phyloP scores from a whole-genome alignment of 2,113 vertebrate species.

The Scytalopus superciliaris region DNA sequence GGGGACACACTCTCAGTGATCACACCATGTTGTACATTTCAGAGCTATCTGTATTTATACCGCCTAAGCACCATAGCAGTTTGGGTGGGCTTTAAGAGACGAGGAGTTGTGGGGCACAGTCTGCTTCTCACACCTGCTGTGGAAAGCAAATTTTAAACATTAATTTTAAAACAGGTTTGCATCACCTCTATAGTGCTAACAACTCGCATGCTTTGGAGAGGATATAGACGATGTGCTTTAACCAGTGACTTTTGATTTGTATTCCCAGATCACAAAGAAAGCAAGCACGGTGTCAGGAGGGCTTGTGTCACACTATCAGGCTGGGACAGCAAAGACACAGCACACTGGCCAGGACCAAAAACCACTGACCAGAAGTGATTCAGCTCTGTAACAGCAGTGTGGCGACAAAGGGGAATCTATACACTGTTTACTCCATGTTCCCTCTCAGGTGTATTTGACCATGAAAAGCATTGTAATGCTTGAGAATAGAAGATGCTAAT shows the following conservation, averaged over 20 bases:
- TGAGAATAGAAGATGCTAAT: conserved; percentile 45
- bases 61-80: not conserved
- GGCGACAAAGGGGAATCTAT: not conserved
- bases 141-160: not conserved
- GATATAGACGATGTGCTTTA: not conserved
- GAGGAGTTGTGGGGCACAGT: not conserved
- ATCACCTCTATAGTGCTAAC: not conserved
- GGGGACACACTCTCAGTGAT: not conserved
- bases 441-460: not conserved
- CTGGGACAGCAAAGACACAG: not conserved
- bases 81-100: not conserved
- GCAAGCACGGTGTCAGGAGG: not conserved
- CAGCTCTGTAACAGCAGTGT: not conserved
- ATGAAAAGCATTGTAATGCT: not conserved
- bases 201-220: not conserved
- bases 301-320: not conserved
- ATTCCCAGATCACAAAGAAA: not conserved
- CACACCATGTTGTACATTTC: not conserved
- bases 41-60: not conserved
- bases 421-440: not conserved
- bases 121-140: not conserved
- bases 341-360: not conserved
- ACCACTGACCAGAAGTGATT: not conserved
- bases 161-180: not conserved
- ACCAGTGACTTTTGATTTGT: not conserved